Conservation (phyloP, 2,888 invertebrate species). For the Epiperipatus broadwayi region DNA sequence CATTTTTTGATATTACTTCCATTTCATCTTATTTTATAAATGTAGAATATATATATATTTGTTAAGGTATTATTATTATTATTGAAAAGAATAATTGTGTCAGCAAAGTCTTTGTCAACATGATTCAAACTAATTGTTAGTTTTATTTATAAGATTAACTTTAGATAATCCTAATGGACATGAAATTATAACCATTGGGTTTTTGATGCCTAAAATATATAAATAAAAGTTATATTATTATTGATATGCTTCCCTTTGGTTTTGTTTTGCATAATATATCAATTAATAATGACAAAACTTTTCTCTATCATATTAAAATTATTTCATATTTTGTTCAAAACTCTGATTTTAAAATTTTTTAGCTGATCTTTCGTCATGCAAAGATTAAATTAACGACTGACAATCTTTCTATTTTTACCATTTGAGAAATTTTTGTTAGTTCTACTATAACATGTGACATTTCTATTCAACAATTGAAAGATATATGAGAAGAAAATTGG, state of each 20-base stretch:
- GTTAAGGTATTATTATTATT: constrained; percentile 68
- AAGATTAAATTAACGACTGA: constrained; percentile 77
- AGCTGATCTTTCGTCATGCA: constrained; percentile 97
- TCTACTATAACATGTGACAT: constrained; percentile 77
- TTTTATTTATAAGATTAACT: too few relatives aligned
- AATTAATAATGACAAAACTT: constrained; percentile 5
- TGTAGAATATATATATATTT: constrained; percentile 45
- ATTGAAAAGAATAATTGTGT: constrained; percentile 50
- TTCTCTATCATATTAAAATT: constrained; percentile 43
- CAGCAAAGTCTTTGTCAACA: constrained; percentile 25
- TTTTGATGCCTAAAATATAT: constrained; percentile 27
- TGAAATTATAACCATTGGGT: constrained; percentile 18
- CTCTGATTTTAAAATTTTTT: constrained; percentile 47
- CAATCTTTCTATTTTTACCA: constrained; percentile 89
- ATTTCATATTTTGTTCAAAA: constrained; percentile 42
- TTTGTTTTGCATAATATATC: constrained; percentile 39
- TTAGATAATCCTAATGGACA: neutral
- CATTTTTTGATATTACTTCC: too few relatives aligned
- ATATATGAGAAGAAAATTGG: constrained; percentile 34
- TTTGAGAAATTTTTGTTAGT: constrained; percentile 75
- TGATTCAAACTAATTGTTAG: too few relatives aligned
- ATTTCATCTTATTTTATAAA: too few relatives aligned
- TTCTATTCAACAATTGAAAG: constrained; percentile 52
- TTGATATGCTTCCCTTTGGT: constrained; percentile 79
- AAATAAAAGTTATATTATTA: constrained; percentile 55